phyloP scores from a whole-genome alignment of 30 jellyfish, hydroid and myxozoan species.

The Chironex yamaguchii region DNA sequence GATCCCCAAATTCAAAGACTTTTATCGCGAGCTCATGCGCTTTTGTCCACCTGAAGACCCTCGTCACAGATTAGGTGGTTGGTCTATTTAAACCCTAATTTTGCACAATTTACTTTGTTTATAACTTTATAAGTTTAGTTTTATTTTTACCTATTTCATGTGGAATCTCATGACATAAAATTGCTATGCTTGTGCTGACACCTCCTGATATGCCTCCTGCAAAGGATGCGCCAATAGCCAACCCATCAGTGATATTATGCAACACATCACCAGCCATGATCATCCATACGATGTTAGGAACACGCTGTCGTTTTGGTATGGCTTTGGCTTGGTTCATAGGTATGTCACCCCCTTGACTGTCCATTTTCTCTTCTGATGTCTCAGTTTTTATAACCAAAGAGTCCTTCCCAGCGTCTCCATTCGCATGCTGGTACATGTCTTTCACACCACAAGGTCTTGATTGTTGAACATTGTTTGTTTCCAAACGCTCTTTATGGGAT shows the following conservation, averaged over 20 bases:
- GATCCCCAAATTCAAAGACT: too few relatives aligned
- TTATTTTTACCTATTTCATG: constrained; percentile 93
- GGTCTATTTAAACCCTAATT: too few relatives aligned
- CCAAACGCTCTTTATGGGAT: neutral
- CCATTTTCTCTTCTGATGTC: too few relatives aligned
- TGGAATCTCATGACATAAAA: constrained; percentile 88
- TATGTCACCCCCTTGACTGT: too few relatives aligned
- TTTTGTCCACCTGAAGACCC: too few relatives aligned
- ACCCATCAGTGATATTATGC: constrained; percentile 88
- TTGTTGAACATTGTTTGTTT: neutral
- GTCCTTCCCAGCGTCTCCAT: neutral
- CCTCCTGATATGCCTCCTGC: constrained; percentile 92
- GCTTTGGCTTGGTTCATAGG: neutral
- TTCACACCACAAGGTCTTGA: neutral
- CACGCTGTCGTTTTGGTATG: constrained; percentile 3
- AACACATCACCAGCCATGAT: constrained; percentile 65
- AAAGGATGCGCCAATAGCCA: constrained; percentile 93
- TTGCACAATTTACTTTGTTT: too few relatives aligned
- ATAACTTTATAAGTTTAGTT: too few relatives aligned
- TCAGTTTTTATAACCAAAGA: too few relatives aligned
- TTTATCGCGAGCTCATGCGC: too few relatives aligned
- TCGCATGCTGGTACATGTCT: neutral
- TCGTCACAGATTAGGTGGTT: too few relatives aligned
- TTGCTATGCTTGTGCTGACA: constrained; percentile 85
- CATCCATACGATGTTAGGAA: constrained; percentile 86